phyloP scores from a whole-genome alignment of 2,888 invertebrate genomes.

The Ophion ventricosus region DNA sequence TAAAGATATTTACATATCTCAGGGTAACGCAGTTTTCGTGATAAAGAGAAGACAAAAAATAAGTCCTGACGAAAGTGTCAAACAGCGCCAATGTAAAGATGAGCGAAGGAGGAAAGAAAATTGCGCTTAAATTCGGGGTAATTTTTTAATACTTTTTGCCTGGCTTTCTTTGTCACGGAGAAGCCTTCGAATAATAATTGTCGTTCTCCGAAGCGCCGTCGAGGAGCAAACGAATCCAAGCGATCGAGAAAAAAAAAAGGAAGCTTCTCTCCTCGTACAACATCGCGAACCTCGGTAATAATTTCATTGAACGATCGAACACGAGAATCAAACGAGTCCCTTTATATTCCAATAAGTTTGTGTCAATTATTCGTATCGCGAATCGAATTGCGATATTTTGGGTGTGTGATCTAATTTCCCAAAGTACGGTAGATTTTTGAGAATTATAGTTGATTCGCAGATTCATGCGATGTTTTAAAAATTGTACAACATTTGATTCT shows the following conservation, averaged over 20 bases:
- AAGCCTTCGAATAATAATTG: slow-evolving; percentile 47
- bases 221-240: neutral
- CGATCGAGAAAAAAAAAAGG: slow-evolving; percentile 6
- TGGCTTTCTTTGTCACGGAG: neutral
- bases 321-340: slow-evolving; percentile 6
- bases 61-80: slow-evolving; percentile 5
- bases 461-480: neutral
- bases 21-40: slow-evolving; percentile 65
- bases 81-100: slow-evolving; percentile 16
- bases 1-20: slow-evolving; percentile 70
- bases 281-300: slow-evolving; percentile 32
- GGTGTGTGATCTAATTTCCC: neutral
- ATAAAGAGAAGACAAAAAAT: slow-evolving; percentile 37
- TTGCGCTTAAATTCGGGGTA: neutral
- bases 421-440: neutral
- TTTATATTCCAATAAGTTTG: neutral
- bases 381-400: neutral
- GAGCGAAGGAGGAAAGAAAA: neutral
- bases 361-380: neutral
- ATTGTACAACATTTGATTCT: neutral
- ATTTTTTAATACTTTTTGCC: slow-evolving; percentile 20
- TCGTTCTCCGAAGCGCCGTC: slow-evolving; percentile 41
- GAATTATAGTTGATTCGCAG: neutral
- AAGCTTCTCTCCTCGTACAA: neutral
- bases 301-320: slow-evolving; percentile 22